Conservation (phyloP, 2,888 invertebrate genomes). For the Spilarctia lutea region DNA sequence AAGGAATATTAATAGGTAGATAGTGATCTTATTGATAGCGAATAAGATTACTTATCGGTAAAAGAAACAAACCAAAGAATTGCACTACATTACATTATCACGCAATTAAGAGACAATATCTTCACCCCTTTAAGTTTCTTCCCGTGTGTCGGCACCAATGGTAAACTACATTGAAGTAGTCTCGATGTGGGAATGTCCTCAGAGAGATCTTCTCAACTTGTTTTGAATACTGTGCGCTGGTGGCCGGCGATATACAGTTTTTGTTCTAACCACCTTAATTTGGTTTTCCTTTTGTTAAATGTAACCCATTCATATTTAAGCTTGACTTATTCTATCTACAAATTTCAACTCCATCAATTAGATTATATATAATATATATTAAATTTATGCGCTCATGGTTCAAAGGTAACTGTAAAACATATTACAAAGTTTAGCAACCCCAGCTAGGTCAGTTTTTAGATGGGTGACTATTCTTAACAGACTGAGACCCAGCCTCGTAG, state of each 20-base stretch:
- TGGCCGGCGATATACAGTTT: constrained; percentile 68
- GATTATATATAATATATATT: background rate
- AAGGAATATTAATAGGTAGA: too few relatives aligned
- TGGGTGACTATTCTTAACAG: too few relatives aligned
- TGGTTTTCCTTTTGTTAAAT: constrained; percentile 65
- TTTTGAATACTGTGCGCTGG: constrained; percentile 69
- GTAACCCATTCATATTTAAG: background rate
- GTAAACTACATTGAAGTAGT: constrained; percentile 54
- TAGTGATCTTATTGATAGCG: too few relatives aligned
- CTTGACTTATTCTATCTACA: too few relatives aligned
- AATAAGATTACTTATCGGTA: too few relatives aligned
- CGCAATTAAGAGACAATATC: background rate
- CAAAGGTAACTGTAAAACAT: too few relatives aligned
- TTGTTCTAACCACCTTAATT: constrained; percentile 70
- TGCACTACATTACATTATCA: background rate
- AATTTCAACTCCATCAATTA: too few relatives aligned
- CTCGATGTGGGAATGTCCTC: constrained; percentile 78
- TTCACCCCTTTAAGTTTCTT: background rate
- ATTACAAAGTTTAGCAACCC: too few relatives aligned
- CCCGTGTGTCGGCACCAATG: constrained; percentile 56
- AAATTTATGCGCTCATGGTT: background rate
- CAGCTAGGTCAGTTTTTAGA: too few relatives aligned
- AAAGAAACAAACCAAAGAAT: too few relatives aligned
- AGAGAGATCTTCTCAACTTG: constrained; percentile 77
- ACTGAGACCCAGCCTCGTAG: too few relatives aligned